Evolutionary conservation across 1,140 invertebrate species (phyloP), one percentile per base, ranked within the genome.

Genomic region (Cyclina sinensis): DNA sequence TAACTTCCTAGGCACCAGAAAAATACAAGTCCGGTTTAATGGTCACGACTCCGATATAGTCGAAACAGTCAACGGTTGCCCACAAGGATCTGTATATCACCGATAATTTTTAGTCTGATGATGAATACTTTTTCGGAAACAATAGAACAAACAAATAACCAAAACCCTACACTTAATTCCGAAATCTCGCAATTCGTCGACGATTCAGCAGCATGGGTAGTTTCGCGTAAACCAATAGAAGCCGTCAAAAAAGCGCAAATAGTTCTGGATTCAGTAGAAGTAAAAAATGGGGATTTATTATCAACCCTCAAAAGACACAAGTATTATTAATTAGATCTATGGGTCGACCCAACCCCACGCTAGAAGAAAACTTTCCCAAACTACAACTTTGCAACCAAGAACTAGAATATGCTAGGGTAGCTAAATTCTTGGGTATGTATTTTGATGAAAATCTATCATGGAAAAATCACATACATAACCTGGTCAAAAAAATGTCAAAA

Each of bases 61-160:
- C 3, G 76, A 80, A 51, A 80, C 76, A 30, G 54, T 57, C 11
- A 80, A 80, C 35, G 46, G 51, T 11, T 80, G 76, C 48, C 76
- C 76, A 7, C 76, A 80, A 48, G 76, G 76, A 57, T 32, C 39
- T 30, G 76, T 80, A 24, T 30, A 5, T 46, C 37, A 24, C 76
- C 76, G 9, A 80, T 80, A 80, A 46, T 54, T 46, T 80, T 80
- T 5, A 46, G 37, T 35, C 21, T 80, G 16, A 35, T 57, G 24
- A 80, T 80, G 48, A 80, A 80, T n/a, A 54, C 48, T 4, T 30
- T 80, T 54, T 16, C 18, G 3, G 24, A 32, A 21, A 7, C 12
- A 21, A 80, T 80, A 32, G 14, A 80, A 7, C 9, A 35, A 35
- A 16, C 11, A 30, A 80, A 80, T 57, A 12, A 18, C 3, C n/a